phyloP scores from a whole-genome alignment of 2,888 invertebrate genomes.

The Phorcus lineatus region DNA sequence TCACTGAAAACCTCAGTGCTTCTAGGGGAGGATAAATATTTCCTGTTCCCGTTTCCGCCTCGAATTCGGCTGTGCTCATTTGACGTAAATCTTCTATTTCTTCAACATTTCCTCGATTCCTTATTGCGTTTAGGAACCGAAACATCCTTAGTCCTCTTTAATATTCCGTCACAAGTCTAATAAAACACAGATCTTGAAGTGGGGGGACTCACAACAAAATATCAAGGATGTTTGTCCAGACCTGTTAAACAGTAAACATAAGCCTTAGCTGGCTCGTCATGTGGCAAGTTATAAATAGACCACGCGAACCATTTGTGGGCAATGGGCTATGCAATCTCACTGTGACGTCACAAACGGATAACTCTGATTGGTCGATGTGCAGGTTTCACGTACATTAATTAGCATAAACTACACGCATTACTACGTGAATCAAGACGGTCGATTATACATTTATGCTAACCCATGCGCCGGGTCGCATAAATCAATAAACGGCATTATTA shows the following conservation, averaged over 20 bases:
- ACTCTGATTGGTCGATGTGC: neutral
- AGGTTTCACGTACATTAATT: too few relatives aligned
- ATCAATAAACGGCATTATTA: too few relatives aligned
- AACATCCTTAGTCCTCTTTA: neutral
- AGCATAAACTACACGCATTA: too few relatives aligned
- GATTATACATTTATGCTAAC: too few relatives aligned
- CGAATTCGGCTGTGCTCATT: neutral
- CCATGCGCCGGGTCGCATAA: too few relatives aligned
- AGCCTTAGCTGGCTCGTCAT: neutral
- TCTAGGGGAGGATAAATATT: conserved; percentile 17
- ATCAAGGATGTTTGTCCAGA: neutral
- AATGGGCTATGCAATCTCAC: neutral
- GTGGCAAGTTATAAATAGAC: neutral
- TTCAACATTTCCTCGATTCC: conserved; percentile 8
- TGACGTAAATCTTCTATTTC: conserved; percentile 6
- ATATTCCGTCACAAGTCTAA: neutral
- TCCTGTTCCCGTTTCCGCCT: neutral
- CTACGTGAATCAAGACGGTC: too few relatives aligned
- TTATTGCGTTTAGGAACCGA: conserved; percentile 1
- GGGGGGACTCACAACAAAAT: neutral
- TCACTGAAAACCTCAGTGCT: conserved; percentile 22
- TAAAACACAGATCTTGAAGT: neutral
- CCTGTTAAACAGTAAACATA: neutral
- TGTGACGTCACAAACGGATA: neutral
- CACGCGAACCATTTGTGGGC: neutral